Evolutionary conservation across 2,113 vertebrate genomes (phyloP), one percentile per base, ranked within the genome.

Genomic region (Sceloporus tristichus): DNA sequence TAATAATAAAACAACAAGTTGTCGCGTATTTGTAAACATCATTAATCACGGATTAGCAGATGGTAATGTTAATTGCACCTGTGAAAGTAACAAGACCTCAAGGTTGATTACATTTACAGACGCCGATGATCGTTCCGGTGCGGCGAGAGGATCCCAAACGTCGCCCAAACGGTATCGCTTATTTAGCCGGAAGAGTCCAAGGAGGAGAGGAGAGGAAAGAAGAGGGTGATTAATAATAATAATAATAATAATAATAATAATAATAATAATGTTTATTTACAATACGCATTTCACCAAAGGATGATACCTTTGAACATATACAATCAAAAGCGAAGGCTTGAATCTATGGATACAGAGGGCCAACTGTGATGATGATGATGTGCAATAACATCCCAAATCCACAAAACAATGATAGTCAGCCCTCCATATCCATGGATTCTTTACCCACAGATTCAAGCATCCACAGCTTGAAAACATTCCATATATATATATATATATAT

Each of bases 1-100:
- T 6, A 70, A 59, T 13, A 59, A 59, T 13, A 4, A 62, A 62
- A 18, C 59, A 14, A 95, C 92, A 93, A 66, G 92, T 93, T 92
- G 90, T 92, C 94, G 96, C 94, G 1, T 97, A 96, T 98, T 97
- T 97, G 98, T 98, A 98, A 98, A 98, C 97, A 98, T 96, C 95
- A 96, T 98, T 98, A 98, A 98, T 98, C 98, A 98, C 95, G 95
- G 97, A 97, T 98, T 98, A 98, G 97, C 98, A 98, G 98, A 98
- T 98, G 98, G 97, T 95, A 95, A 96, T 93, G 97, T 96, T 98
- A 98, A 99, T 98, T 98, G 97, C 97, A 97, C 97, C 96, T 97
- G 97, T 97, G 97, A 96, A 98, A 97, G 97, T 65, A 96, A 96
- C 96, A 94, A 96, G 97, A 98, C 98, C 98, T 97, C 95, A 87